A percentile compares a stretch with the other conserved stretches of the same genome.
Conservation (phyloP, 2,797 vertebrate species). For the Acipenser transmontanus region DNA sequence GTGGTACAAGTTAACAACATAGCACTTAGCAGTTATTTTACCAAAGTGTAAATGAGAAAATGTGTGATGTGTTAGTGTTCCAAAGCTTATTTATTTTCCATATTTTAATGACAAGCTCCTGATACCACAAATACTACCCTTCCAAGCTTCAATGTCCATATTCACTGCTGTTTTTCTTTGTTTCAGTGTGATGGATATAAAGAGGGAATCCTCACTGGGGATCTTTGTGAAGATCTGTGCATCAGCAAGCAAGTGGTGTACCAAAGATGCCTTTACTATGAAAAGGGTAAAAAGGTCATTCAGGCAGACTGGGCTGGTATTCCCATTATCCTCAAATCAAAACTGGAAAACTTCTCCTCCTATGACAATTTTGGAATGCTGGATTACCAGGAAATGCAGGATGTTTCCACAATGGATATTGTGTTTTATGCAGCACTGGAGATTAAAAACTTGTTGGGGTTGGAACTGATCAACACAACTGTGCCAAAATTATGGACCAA, state of each 20-base stretch:
- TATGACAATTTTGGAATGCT: conserved; percentile 68
- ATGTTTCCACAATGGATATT: conserved; percentile 73
- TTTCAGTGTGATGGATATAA: conserved; percentile 79
- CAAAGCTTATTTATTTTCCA: conserved; percentile 2
- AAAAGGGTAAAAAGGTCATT: conserved; percentile 91
- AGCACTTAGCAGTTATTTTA: not conserved
- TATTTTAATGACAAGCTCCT: no score
- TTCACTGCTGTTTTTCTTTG: no score
- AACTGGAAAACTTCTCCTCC: conserved; percentile 83
- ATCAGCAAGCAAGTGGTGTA: conserved; percentile 70
- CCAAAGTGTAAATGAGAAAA: conserved; percentile 4
- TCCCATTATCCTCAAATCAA: conserved; percentile 84
- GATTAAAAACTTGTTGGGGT: conserved; percentile 77
- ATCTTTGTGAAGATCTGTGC: conserved; percentile 89
- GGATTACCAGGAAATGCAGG: conserved; percentile 61
- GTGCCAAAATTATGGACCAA: conserved; percentile 65
- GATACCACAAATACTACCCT: no score
- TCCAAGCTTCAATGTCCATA: no score
- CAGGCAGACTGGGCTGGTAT: conserved; percentile 79
- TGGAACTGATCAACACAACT: conserved; percentile 59
- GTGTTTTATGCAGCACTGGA: conserved; percentile 79
- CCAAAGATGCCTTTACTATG: conserved; percentile 82
- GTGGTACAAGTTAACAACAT: no score
- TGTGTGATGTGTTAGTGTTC: not conserved
- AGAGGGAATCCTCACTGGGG: conserved; percentile 68